These are phyloP conservation scores for Amazona vittata DNA, from an alignment of 2,113 vertebrate species.

Conservation along the genomic window DNA sequence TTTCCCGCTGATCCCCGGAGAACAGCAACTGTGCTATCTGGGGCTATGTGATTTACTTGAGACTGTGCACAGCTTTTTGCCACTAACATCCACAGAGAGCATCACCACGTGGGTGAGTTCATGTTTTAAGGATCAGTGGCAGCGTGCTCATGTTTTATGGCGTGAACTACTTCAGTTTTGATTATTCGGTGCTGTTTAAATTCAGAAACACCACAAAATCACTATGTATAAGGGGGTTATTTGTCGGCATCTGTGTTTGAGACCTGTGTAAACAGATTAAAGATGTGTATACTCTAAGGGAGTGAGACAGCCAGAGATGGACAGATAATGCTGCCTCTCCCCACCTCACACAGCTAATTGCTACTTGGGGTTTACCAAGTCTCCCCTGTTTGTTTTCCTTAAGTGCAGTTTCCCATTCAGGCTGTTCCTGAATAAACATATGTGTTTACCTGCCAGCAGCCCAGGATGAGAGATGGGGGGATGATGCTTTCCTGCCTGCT, in stretches of 20 bases:
- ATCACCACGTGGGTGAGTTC: neutral
- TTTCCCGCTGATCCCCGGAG: neutral
- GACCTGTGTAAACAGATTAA: neutral
- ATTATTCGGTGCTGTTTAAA: neutral
- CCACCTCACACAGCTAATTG: neutral
- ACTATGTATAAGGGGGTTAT: neutral
- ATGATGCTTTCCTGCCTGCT: neutral
- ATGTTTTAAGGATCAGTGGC: neutral
- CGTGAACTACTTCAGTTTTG: neutral
- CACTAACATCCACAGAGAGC: neutral
- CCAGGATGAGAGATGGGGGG: neutral
- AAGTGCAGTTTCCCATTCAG: neutral
- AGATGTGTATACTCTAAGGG: fast-evolving
- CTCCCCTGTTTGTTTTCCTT: neutral
- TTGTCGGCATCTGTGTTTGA: neutral
- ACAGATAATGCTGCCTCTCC: neutral
- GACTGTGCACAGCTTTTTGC: neutral
- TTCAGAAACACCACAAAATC: neutral
- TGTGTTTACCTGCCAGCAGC: neutral
- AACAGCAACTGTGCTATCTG: neutral
- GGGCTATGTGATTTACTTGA: neutral
- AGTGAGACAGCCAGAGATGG: fast-evolving
- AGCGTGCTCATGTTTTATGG: neutral
- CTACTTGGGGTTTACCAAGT: neutral
- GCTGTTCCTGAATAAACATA: neutral